Evolutionary conservation across 2,797 vertebrate genomes (phyloP).

Genomic region (Chloroceryle inda): DNA sequence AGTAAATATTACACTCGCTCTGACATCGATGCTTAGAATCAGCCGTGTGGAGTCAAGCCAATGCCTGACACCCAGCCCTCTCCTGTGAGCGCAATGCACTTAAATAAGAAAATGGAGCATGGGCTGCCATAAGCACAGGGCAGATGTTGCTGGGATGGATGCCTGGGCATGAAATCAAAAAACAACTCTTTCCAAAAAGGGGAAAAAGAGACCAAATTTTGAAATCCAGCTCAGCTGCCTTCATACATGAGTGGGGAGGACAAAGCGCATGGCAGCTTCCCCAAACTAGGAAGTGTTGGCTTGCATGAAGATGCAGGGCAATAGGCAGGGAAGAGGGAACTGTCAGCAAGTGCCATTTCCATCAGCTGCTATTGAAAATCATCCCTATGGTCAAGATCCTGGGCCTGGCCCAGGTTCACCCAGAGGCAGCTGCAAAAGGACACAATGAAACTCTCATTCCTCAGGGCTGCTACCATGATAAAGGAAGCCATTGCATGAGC

Average conservation of each 20-base stretch:
- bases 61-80: rapidly evolving
- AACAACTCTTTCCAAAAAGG: neutral
- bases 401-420: neutral
- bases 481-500: neutral
- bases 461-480: neutral
- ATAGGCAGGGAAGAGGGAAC: rapidly evolving
- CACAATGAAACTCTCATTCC: neutral
- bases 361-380: neutral
- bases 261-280: neutral
- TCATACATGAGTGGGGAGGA: neutral
- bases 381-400: neutral
- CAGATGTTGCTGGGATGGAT: rapidly evolving
- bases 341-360: neutral
- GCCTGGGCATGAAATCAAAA: neutral
- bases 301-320: neutral
- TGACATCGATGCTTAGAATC: neutral
- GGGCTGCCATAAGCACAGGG: neutral
- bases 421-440: neutral
- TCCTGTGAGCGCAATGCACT: neutral
- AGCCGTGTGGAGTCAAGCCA: neutral
- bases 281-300: rapidly evolving
- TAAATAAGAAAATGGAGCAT: neutral
- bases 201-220: neutral
- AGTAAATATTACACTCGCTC: neutral
- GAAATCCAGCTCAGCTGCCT: neutral